Percentiles rank a stretch among this genome's conserved stretches.
Evolutionary conservation across 2,113 vertebrate species (phyloP).

Genomic region (Indri indri): DNA sequence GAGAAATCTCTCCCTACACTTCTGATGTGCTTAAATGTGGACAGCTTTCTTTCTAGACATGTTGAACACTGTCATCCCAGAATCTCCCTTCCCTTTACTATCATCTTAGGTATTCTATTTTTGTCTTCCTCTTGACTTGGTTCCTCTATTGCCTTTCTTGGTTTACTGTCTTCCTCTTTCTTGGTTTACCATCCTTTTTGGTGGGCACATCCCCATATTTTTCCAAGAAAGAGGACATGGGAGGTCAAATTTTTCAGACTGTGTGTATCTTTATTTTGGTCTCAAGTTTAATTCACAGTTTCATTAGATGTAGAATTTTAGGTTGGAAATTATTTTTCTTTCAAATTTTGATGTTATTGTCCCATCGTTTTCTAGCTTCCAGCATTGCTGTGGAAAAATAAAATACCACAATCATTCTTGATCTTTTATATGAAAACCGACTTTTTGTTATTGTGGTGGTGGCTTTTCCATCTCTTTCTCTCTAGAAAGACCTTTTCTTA

Average conservation of each 20-base stretch:
- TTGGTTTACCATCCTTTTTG: neutral
- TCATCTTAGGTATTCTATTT: neutral
- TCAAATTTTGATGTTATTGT: neutral
- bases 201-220: neutral
- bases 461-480: neutral
- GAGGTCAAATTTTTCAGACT: neutral
- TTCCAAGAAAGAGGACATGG: neutral
- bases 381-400: slow-evolving; percentile 39
- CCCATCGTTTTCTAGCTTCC: slow-evolving; percentile 25
- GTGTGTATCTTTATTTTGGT: neutral
- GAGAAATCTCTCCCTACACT: neutral
- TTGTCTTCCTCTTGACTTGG: neutral
- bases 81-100: neutral
- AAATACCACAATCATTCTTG: neutral
- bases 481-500: slow-evolving; percentile 14
- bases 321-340: neutral
- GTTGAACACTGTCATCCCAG: neutral
- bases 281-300: neutral
- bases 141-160: neutral
- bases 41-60: neutral
- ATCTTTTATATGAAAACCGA: slow-evolving; percentile 6
- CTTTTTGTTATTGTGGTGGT: neutral
- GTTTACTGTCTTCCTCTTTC: neutral
- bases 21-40: neutral
- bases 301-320: neutral